Base-by-base conservation (phyloP, 2,113 vertebrate genomes). In the Mastomys natalensis region DNA sequence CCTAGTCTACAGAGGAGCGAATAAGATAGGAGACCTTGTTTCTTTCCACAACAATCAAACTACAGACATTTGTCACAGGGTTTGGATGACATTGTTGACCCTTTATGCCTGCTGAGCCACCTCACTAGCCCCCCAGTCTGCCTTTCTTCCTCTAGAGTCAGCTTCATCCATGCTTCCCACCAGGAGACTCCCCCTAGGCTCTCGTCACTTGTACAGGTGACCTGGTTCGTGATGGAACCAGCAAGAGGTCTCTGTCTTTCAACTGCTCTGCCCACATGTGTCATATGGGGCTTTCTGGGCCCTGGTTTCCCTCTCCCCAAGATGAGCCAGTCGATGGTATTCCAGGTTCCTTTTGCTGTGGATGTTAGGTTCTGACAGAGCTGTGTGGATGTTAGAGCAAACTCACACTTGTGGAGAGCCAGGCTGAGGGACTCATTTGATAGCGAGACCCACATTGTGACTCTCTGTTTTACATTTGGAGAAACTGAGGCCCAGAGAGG, bases 301-400 rank as follows among this genome's bases (percentile, higher is more conserved):
- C 84, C 89, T 80, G 15, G 48, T 89, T 91, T 89, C 77, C 24
- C 73, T 89, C 48, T 93, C 55, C 45, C 72, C 80, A 66, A 62
- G 43, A 48, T 26, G 40, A 62, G 24, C 17, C 24, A 10, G 40
- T 68, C 51, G 10, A 21, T 60, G 70, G 34, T 51, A 76, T 70
- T 93, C 66, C 48, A 0, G 40, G 74, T n/a, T 53, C 66, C 81
- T 51, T 12, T 19, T 51, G 70, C 19, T 70, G 43, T 19, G 22
- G 22, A 4, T 21, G 2, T 70, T 51, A 8, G 13, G 43, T 58
- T 86, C 76, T 74, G 72, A 76, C 55, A 48, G 90, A 43, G 48
- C 72, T 80, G 26, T 88, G 88, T 8, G 17, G 58, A 34, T 48
- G 2, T 58, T 37, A 43, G 53, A 29, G 43, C 48, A 40, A 37